Evolutionary conservation across 2,797 vertebrate species (phyloP).

Genomic region (Gadopsis marmoratus): DNA sequence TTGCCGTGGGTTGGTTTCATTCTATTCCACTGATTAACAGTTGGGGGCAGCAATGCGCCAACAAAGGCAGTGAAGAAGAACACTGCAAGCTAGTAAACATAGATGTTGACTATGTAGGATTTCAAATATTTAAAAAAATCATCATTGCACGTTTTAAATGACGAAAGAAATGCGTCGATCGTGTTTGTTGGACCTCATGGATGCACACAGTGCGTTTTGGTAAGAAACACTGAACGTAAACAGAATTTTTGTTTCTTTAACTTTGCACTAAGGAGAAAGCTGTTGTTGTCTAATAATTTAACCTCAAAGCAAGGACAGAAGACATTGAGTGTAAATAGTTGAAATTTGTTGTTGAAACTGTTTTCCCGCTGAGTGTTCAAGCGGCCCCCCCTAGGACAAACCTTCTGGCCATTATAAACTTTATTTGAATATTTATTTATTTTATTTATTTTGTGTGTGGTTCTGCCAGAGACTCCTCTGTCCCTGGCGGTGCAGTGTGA

Average conservation of each 20-base stretch:
- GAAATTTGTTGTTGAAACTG: not conserved
- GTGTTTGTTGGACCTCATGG: not conserved
- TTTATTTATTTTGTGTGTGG: no score
- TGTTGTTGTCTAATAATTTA: conserved; percentile 1
- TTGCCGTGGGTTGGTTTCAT: not conserved
- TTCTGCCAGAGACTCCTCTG: conserved; percentile 90
- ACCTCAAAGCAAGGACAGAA: conserved; percentile 12
- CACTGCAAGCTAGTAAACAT: not conserved
- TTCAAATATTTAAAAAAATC: no score
- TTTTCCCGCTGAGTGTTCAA: not conserved
- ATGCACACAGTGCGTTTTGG: not conserved
- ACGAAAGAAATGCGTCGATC: not conserved
- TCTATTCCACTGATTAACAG: not conserved
- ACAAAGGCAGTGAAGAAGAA: not conserved
- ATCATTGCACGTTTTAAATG: not conserved
- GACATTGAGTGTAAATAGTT: not conserved
- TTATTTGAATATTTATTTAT: no score
- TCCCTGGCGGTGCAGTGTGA: conserved; percentile 93
- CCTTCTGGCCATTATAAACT: conserved; percentile 6
- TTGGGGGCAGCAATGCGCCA: not conserved
- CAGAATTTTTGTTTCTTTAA: not conserved
- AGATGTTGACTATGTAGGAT: no score
- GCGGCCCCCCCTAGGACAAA: not conserved
- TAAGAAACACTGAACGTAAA: not conserved
- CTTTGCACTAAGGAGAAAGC: not conserved